Base-by-base conservation (phyloP, 2,113 vertebrate genomes). In the Lasiurus cinereus region DNA sequence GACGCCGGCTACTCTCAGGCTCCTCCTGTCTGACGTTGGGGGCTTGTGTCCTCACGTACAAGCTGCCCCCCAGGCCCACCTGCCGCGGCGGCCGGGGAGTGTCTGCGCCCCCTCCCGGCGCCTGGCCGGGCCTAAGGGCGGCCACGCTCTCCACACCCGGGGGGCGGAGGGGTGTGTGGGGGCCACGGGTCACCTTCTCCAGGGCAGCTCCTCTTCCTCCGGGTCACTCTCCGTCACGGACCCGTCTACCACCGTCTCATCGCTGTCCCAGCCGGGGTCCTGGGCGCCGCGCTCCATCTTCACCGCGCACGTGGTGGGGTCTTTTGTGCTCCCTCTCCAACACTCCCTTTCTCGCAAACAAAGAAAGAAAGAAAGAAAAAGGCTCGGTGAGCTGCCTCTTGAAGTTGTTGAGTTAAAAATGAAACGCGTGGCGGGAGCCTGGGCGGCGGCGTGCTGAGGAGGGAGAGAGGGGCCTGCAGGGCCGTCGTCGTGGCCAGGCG, bases 181-280 rank as follows among this genome's bases (percentile, higher is more conserved):
- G n/a, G n/a, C n/a, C n/a, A n/a, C n/a, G 0, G 11, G 94, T 96
- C 97, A 98, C 94, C 97, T 98, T 83, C 84, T 96, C 56, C 79
- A 69, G 0, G 1, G 8, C 9, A 97, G 85, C 78, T 97, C 96
- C 18, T 98, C 97, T 9, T 98, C 98, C 2, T 98, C 98, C 16
- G 46, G 29, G 16, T 98, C 98, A 15, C 98, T 98, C 7, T 98
- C 98, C 0, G 10, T 1, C 50, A 97, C 95, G 0, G 98, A 98
- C 3, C 89, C 97, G 3, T 97, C 97, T 10, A 98, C 96, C 10
- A 98, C 0, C 0, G 98, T 98, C 16, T 97, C 98, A 4, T 98
- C 98, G 21, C 98, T 98, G 43, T 98, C 98, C 33, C 90, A 72
- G 13, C 73, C 96, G 0, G 10, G 14, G 27, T 3, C 9, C 12